These are phyloP conservation scores for Littorina saxatilis DNA, from an alignment of 1,140 invertebrate species.

Conservation along the genomic window DNA sequence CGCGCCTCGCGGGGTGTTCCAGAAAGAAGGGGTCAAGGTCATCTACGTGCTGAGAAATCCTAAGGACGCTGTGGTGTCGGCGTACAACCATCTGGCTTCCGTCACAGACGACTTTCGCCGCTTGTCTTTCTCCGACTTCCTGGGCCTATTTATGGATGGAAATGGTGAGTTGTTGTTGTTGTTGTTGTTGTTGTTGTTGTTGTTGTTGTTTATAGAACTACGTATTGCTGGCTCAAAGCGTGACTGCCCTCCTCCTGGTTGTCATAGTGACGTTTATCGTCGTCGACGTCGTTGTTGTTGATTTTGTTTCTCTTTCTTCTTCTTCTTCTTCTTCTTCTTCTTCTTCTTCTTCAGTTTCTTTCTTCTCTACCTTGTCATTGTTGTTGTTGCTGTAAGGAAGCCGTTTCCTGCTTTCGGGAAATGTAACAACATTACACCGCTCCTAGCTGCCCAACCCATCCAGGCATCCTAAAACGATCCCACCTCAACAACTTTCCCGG, in stretches of 20 bases:
- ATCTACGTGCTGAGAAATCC: constrained; percentile 58
- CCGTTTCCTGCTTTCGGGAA: too few relatives aligned
- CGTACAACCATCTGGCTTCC: constrained; percentile 55
- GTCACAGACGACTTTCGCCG: constrained; percentile 31
- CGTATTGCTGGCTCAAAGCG: background rate
- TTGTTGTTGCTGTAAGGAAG: too few relatives aligned
- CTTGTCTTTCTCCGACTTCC: constrained; percentile 9
- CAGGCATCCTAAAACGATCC: too few relatives aligned
- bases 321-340: background rate
- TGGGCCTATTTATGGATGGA: background rate
- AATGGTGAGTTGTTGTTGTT: background rate
- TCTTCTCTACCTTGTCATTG: too few relatives aligned
- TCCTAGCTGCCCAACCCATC: too few relatives aligned
- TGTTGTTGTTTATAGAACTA: too few relatives aligned
- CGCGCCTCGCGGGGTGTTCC: constrained; percentile 43
- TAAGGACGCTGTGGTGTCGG: constrained; percentile 61
- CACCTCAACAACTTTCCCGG: too few relatives aligned
- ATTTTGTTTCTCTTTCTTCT: too few relatives aligned
- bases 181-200: background rate
- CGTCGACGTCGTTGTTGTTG: background rate
- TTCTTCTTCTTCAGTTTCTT: too few relatives aligned
- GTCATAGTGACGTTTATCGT: background rate
- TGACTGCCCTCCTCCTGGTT: too few relatives aligned
- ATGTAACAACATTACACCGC: too few relatives aligned
- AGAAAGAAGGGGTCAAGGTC: constrained; percentile 49